Base-by-base conservation (phyloP, 30 jellyfish, hydroid and myxozoan genomes). In the Haliclystus octoradiatus region DNA sequence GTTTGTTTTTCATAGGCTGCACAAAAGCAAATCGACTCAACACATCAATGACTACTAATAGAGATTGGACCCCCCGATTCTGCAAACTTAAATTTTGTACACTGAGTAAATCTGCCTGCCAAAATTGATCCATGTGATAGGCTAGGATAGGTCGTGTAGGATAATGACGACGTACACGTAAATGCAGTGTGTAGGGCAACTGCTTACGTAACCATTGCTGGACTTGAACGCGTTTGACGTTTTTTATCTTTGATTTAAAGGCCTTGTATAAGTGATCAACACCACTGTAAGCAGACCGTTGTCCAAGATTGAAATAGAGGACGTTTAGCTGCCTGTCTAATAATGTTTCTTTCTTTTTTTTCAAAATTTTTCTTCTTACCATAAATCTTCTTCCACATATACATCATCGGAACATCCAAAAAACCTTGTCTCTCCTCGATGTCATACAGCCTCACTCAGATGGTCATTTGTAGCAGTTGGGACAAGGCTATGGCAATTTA, bases 31-130 rank as follows among this genome's bases (percentile, higher is more conserved):
- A 26, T 26, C 31, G 26, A 26, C 32, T 15, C 13, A 57, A 26
- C 12, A 12, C 12, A 23, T 57, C 69, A 7, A 57, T 57, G 26
- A 57, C 26, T 5, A 57, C 69, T 26, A 57, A 26, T 4, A 57
- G 69, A 23, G 9, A 57, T 9, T 12, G 12, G 26, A 5, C 12
- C 9, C 69, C 69, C 26, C 31, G 32, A 57, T 57, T 57, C 26
- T 57, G 23, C 26, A 4, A 4, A 9, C 12, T 7, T 57, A 57
- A 57, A 15, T 57, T 40, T 19, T 40, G 57, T 40, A 40, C 57
- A 40, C 57, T 40, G 57, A 40, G 57, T 40, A 40, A 19, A 26
- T 57, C 69, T 4, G 31, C 26, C 26, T 57, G 69, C 69, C 69
- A 57, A 7, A 57, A 4, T 57, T 57, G 32, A 57, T 57, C 69